Percentiles rank a stretch among this genome's conserved stretches.
Conservation (phyloP, 2,797 vertebrate species). For the Hyperoplus immaculatus region DNA sequence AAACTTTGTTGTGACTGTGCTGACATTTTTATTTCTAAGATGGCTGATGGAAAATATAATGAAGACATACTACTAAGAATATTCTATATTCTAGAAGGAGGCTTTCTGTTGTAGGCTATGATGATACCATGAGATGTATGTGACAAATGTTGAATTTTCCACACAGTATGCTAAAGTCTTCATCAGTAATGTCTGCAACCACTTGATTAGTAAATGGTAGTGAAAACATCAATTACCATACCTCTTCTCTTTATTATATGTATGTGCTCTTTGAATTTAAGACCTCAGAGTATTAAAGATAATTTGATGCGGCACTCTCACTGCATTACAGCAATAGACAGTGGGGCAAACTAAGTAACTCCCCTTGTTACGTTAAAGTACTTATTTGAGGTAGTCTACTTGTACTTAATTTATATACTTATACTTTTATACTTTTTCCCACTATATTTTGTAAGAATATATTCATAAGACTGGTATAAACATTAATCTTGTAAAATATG, state of each 20-base stretch:
- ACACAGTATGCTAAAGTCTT: not conserved
- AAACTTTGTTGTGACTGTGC: not conserved
- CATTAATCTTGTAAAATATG: not conserved
- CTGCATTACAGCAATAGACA: not conserved
- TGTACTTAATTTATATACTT: not conserved
- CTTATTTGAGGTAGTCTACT: not conserved
- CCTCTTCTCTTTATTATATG: not conserved
- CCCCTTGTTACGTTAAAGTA: not conserved
- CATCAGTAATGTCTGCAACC: not conserved
- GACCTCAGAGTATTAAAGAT: not conserved
- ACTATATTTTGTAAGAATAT: not conserved
- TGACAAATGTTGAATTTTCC: not conserved
- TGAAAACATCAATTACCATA: not conserved
- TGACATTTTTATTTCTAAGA: slow-evolving; percentile 3
- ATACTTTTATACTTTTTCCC: not conserved
- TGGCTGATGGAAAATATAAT: not conserved
- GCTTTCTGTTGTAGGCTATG: not conserved
- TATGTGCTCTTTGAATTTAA: not conserved
- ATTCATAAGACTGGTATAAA: not conserved
- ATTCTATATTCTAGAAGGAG: not conserved
- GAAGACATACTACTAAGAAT: not conserved
- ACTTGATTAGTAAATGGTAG: not conserved
- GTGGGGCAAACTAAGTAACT: not conserved
- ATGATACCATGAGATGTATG: not conserved
- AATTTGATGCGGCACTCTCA: not conserved